Conservation (phyloP, 2,797 vertebrate species). For the Babyrousa celebensis region DNA sequence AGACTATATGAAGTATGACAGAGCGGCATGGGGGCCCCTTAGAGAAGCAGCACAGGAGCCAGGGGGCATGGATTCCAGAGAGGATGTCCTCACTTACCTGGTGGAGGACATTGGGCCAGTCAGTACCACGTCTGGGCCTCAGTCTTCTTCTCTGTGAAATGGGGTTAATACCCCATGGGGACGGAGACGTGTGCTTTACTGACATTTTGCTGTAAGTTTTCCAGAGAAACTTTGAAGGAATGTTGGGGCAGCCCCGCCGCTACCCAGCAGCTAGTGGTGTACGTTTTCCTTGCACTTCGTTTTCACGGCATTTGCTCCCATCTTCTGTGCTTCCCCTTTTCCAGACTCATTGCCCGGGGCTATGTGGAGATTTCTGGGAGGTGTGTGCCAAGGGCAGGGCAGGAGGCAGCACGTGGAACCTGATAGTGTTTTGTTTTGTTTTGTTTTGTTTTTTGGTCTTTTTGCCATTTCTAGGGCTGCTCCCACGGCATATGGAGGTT, state of each 20-base stretch:
- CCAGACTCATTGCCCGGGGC: neutral
- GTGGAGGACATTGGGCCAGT: too few species aligned
- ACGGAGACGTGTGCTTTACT: accelerated
- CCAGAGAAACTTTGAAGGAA: neutral
- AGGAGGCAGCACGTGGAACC: accelerated
- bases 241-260: too few species aligned
- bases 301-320: neutral
- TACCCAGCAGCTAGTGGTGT: neutral
- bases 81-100: too few species aligned
- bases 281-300: accelerated
- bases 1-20: accelerated
- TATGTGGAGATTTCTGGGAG: neutral
- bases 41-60: neutral
- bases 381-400: accelerated
- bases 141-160: neutral
- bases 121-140: neutral
- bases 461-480: too few species aligned
- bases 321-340: accelerated
- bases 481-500: too few species aligned
- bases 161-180: neutral
- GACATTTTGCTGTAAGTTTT: neutral
- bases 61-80: neutral
- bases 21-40: neutral
- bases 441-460: too few species aligned
- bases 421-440: neutral